These are phyloP conservation scores for Verasper variegatus DNA, from an alignment of 2,113 vertebrate species.

Conservation along the genomic window DNA sequence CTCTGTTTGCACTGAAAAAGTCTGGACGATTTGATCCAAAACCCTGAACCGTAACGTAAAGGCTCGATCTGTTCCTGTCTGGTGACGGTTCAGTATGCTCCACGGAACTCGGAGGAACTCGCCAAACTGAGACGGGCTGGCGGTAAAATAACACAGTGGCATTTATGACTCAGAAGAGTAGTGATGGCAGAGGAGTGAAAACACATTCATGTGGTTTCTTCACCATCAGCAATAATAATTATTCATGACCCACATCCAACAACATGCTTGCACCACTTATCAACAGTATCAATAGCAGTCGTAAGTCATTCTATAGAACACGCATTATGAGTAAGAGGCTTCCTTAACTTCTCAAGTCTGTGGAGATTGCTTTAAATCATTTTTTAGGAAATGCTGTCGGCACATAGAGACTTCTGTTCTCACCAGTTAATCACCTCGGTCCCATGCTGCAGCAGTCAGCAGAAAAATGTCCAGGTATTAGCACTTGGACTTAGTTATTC, in stretches of 20 bases:
- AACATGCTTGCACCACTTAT: background rate
- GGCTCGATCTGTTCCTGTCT: background rate
- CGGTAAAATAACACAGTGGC: background rate
- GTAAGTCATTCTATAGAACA: too few relatives aligned
- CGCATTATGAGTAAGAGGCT: too few relatives aligned
- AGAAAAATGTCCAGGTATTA: too few relatives aligned
- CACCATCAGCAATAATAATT: background rate
- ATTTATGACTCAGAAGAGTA: background rate
- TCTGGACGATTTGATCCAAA: constrained; percentile 8
- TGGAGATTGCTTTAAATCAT: too few relatives aligned
- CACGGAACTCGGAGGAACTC: background rate
- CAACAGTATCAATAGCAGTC: too few relatives aligned
- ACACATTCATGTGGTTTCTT: background rate
- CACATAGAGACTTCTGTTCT: too few relatives aligned
- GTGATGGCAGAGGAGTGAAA: background rate
- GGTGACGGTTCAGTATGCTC: background rate
- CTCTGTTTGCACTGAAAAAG: constrained; percentile 12
- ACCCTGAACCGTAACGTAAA: background rate
- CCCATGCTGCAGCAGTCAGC: too few relatives aligned
- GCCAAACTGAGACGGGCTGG: background rate
- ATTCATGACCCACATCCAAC: background rate
- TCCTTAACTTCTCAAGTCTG: too few relatives aligned
- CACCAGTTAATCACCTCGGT: too few relatives aligned
- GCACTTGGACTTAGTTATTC: too few relatives aligned
- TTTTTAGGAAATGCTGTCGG: too few relatives aligned